Base-by-base conservation (phyloP, 2,888 invertebrate species). In the Nipponacmea schrenckii region DNA sequence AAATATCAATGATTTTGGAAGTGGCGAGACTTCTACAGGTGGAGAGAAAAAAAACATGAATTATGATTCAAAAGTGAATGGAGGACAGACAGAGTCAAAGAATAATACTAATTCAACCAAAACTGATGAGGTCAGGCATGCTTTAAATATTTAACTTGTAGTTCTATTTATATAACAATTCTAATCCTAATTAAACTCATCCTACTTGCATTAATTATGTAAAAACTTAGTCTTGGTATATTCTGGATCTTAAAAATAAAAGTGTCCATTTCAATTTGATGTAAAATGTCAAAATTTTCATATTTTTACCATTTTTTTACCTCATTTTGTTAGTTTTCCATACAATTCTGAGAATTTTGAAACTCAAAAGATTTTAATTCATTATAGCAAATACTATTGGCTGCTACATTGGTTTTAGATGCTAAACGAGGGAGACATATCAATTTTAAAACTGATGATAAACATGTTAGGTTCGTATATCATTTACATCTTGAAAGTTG, bases 391-490 rank as follows among this genome's bases (percentile, higher is more conserved):
- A 69, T 85, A n/a, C 66, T 85, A 67, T 67, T 87, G 39, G 86
- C 86, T 46, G 79, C 84, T 50, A 84, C 85, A 17, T 69, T 86
- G 14, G 82, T 87, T 31, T 74, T 78, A 63, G 87, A 87, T 83
- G 86, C 86, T 8, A 84, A 83, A 64, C 71, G 74, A 31, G 84
- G 84, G 15, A 77, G 85, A 56, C 84, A 84, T 70, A 80, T 86
- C 70, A 75, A 75, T 14, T 88, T 85, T 71, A 86, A 85, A 74
- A 82, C 81, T 46, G 83, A 84, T 44, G 79, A 76, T 12, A 78
- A 76, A 63, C 85, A 83, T 76, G 81, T 87, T 56, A 80, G 82
- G 87, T 85, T 76, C 71, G 76, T 74, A n/a, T 3, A 12, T 45
- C 27, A 26, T 31, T 64, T 62, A 5, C 7, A 46, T 4, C n/a